phyloP scores from a whole-genome alignment of 1,140 invertebrate genomes.

The Sipha flava region DNA sequence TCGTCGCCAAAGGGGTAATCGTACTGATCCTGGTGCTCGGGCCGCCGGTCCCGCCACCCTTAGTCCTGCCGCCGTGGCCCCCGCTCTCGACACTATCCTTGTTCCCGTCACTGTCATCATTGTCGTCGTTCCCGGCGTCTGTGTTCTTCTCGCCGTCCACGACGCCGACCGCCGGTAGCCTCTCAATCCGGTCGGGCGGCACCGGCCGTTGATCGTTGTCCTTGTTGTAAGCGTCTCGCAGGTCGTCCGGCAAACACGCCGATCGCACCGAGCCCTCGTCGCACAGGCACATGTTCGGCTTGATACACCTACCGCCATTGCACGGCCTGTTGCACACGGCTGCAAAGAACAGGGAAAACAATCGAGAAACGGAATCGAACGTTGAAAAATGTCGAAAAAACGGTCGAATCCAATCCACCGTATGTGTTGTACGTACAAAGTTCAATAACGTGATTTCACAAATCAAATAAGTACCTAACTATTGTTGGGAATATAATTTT shows the following conservation, averaged over 20 bases:
- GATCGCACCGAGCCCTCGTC: slow-evolving; percentile 47
- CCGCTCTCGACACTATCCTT: not conserved
- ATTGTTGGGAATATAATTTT: too few relatives aligned
- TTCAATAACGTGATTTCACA: too few relatives aligned
- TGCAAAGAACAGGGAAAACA: slow-evolving; percentile 44
- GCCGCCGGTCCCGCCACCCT: not conserved
- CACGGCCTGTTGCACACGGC: slow-evolving; percentile 69
- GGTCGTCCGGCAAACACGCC: slow-evolving; percentile 19
- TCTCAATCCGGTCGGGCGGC: not conserved
- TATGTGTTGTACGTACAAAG: too few relatives aligned
- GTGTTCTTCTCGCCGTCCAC: not conserved
- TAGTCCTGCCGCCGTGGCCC: not conserved
- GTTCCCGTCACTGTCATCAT: too few relatives aligned
- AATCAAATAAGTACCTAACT: too few relatives aligned
- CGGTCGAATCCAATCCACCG: too few relatives aligned
- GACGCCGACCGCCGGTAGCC: too few relatives aligned
- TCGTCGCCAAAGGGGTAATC: too few relatives aligned
- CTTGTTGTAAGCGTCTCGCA: not conserved
- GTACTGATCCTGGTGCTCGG: not conserved
- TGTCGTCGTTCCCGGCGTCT: too few relatives aligned
- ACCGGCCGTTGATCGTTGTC: not conserved
- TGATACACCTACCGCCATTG: slow-evolving; percentile 63
- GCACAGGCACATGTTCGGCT: slow-evolving; percentile 74
- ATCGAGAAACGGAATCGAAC: too few relatives aligned
- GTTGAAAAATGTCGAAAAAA: too few relatives aligned